A percentile compares a stretch with the other conserved stretches of the same genome.
phyloP scores from a whole-genome alignment of 2,113 vertebrate genomes.

The Aegypius monachus region DNA sequence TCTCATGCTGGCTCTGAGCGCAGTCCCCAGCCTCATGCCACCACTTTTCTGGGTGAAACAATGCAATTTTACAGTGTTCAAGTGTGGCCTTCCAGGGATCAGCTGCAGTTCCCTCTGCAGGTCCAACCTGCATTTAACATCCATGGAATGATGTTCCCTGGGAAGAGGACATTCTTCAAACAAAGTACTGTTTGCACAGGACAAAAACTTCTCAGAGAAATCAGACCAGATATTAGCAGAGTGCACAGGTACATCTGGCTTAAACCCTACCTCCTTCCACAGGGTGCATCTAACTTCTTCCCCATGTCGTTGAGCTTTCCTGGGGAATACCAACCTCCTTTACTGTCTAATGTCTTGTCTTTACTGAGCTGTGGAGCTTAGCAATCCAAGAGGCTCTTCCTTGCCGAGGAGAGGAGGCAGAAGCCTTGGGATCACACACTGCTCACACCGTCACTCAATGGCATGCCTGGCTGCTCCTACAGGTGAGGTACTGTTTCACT shows the following conservation, averaged over 20 bases:
- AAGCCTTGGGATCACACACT: not conserved
- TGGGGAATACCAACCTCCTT: not conserved
- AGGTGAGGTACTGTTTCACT: not conserved
- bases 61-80: not conserved
- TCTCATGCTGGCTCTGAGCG: not conserved
- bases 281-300: not conserved
- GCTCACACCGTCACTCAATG: rapidly evolving
- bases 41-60: not conserved
- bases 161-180: not conserved
- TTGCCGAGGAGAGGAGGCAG: not conserved
- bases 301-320: not conserved
- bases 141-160: not conserved
- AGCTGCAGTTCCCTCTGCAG: not conserved
- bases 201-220: not conserved
- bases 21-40: not conserved
- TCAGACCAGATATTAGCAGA: not conserved
- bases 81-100: not conserved
- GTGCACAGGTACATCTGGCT: not conserved
- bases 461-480: not conserved
- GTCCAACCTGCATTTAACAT: not conserved
- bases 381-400: not conserved
- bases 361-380: not conserved
- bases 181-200: not conserved
- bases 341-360: not conserved
- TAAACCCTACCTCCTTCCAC: not conserved